Evolutionary conservation across 2,113 vertebrate genomes (phyloP), one percentile per base, ranked within the genome.

Genomic region (Cinclus mexicanus): DNA sequence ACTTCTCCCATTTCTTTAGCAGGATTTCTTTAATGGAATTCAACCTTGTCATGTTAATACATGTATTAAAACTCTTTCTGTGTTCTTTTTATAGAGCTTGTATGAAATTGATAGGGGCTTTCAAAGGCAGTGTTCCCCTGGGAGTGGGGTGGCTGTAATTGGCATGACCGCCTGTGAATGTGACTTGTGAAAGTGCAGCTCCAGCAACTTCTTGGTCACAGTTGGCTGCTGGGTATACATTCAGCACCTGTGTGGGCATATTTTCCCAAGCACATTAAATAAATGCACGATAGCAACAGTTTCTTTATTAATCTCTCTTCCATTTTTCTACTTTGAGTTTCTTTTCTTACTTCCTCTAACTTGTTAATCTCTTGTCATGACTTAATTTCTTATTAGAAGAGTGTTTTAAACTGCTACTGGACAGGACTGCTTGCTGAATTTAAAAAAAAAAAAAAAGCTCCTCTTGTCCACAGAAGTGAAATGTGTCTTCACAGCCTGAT

Each of bases 41-140:
- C 46, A 83, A 87, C 50, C 44, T n/a, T 67, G 68, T 61, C 47
- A 4, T 85, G 74, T 87, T 85, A 83, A 83, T 80, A 31, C 29
- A 13, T 7, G 39, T 77, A 39, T 63, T 79, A 63, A 61, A 80
- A 50, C 64, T 39, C 59, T 46, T 83, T 37, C 77, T 7, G 2
- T 65, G n/a, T 39, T 89, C 89, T 94, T 90, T 95, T 93, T 80
- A 85, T 94, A 94, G 85, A 18, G 12, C 41, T 31, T 9, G 7
- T 56, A 9, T 92, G 88, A 95, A 96, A 89, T 37, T 11, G 84
- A 95, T 91, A 93, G 10, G 61, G 55, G 33, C 53, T 87, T 87
- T 95, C 87, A 83, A 59, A 85, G 88, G 84, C 84, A 17, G 0
- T 65, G 50, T 24, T 76, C 37, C 83, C 42, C 15, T 25, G 65